Evolutionary conservation across 2,888 invertebrate genomes (phyloP).

Genomic region (Tinea semifulvella): DNA sequence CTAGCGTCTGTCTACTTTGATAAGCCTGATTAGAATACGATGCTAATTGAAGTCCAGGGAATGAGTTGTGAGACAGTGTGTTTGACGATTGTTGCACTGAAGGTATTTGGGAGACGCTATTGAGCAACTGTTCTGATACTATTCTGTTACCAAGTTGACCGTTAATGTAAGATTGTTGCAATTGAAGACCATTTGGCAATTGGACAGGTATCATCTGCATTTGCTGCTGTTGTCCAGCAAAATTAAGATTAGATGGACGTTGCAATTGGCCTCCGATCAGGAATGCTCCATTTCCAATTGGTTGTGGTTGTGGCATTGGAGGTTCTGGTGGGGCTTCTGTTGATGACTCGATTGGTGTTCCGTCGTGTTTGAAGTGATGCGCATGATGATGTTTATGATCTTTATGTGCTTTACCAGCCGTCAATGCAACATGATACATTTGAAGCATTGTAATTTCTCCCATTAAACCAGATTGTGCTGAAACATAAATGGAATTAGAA

Average conservation of each 20-base stretch:
- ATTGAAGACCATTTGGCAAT: conserved; percentile 54
- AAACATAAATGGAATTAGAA: conserved; percentile 20
- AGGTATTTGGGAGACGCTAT: conserved; percentile 26
- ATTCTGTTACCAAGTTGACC: conserved; percentile 70
- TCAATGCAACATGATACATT: conserved; percentile 80
- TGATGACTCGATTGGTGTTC: conserved; percentile 67
- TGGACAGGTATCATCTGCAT: conserved; percentile 55
- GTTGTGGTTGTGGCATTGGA: conserved; percentile 51
- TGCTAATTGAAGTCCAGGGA: conserved; percentile 3
- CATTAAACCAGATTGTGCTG: conserved; percentile 71
- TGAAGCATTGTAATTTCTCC: conserved; percentile 85
- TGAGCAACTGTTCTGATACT: conserved; percentile 65
- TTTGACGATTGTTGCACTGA: background rate
- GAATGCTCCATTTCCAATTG: conserved; percentile 61
- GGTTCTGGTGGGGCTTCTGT: conserved; percentile 64
- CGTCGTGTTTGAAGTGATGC: conserved; percentile 81
- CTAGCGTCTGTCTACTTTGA: conserved; percentile 22
- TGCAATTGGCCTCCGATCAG: conserved; percentile 73
- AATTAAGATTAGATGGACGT: conserved; percentile 61
- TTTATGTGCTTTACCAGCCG: conserved; percentile 86
- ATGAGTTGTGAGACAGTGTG: background rate
- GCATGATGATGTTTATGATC: conserved; percentile 90
- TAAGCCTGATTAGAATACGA: conserved; percentile 1
- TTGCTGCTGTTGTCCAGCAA: conserved; percentile 41
- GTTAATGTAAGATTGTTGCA: conserved; percentile 68